Evolutionary conservation across 2,113 vertebrate genomes (phyloP).

Genomic region (Carollia perspicillata): DNA sequence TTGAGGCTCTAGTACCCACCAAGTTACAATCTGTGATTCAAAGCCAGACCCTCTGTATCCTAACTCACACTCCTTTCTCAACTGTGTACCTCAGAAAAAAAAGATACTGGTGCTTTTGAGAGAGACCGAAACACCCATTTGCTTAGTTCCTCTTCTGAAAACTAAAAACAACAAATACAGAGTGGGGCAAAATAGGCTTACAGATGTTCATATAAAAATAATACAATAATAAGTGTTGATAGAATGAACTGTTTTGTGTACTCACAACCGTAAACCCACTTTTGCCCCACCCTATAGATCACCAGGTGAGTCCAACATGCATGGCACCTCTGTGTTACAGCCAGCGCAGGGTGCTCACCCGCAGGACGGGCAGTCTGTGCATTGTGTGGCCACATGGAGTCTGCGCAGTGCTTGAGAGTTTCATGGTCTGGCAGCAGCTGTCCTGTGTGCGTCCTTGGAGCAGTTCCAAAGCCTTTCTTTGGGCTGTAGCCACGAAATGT

Average conservation of each 20-base stretch:
- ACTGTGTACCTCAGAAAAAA: neutral
- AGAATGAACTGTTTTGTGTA: too few relatives aligned
- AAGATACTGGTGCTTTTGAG: neutral
- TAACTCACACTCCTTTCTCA: neutral
- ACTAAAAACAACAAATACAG: neutral
- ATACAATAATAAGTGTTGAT: too few relatives aligned
- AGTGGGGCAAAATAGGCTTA: too few relatives aligned
- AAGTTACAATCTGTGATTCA: neutral
- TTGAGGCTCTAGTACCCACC: neutral
- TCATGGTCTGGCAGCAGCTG: neutral
- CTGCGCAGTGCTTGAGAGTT: fast-evolving
- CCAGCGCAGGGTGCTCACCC: neutral
- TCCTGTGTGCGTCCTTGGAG: neutral
- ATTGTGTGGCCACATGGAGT: fast-evolving
- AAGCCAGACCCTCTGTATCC: neutral
- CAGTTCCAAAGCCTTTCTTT: neutral
- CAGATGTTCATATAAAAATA: too few relatives aligned
- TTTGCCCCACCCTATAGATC: neutral
- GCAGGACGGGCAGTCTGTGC: neutral
- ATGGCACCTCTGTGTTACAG: neutral
- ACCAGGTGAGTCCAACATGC: neutral
- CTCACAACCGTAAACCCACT: neutral
- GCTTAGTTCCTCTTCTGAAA: neutral
- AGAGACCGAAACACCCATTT: neutral
- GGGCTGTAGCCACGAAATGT: neutral